Conservation (phyloP, 2,113 vertebrate species). For the Aphyosemion australe region DNA sequence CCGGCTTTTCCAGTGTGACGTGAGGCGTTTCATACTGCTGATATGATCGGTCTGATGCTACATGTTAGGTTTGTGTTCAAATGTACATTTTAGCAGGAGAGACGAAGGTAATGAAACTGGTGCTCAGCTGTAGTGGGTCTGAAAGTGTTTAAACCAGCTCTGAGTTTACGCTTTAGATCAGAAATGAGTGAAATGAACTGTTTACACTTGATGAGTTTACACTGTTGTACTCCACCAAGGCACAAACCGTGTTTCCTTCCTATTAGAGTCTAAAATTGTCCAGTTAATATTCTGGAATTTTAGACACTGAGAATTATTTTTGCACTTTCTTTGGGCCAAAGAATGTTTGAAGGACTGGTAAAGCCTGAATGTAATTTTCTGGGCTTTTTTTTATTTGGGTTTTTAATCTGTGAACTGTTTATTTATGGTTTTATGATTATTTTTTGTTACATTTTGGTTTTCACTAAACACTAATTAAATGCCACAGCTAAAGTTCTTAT, state of each 20-base stretch:
- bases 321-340: constrained; percentile 35
- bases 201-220: constrained; percentile 28
- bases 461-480: constrained; percentile 7
- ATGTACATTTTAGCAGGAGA: background rate
- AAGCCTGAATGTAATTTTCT: constrained; percentile 7
- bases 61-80: constrained; percentile 18
- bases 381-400: background rate
- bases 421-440: constrained; percentile 33
- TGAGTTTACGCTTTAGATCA: background rate
- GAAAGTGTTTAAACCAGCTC: background rate
- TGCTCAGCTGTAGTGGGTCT: constrained; percentile 19
- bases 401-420: constrained; percentile 63
- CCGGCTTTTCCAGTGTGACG: constrained; percentile 30
- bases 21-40: constrained; percentile 15
- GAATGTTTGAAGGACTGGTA: constrained; percentile 13
- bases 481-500: constrained; percentile 3
- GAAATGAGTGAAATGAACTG: constrained; percentile 5
- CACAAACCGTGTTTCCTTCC: constrained; percentile 9
- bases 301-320: background rate
- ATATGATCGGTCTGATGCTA: constrained; percentile 1
- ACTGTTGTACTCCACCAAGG: constrained; percentile 28
- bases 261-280: constrained; percentile 9
- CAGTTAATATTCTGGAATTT: constrained; percentile 4
- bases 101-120: background rate
- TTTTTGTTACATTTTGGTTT: background rate